Percentiles rank a stretch among this genome's conserved stretches.
phyloP scores from a whole-genome alignment of 2,113 vertebrate genomes.

The Cariama cristata region DNA sequence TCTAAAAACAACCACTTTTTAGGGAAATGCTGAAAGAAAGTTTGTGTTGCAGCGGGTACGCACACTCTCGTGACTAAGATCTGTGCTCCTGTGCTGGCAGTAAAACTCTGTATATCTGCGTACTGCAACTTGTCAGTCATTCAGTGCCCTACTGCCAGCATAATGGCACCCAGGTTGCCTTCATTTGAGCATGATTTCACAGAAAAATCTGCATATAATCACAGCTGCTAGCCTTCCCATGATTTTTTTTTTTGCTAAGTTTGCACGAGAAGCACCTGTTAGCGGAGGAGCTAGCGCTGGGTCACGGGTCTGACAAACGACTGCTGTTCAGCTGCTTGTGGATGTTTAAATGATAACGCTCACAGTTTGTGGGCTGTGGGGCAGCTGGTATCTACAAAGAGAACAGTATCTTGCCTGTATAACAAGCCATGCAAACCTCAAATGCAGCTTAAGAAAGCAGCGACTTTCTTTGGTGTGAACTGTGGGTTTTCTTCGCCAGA shows the following conservation, averaged over 20 bases:
- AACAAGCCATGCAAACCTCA: not conserved
- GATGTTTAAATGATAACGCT: not conserved
- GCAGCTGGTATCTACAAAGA: not conserved
- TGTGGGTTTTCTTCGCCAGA: not conserved
- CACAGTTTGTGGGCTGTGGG: not conserved
- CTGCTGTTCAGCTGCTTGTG: not conserved
- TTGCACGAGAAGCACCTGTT: not conserved
- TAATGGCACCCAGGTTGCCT: not conserved
- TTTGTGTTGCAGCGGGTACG: not conserved
- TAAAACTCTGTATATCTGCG: fast-evolving
- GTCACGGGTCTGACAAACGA: not conserved
- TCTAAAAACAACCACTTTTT: not conserved
- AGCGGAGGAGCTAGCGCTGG: not conserved
- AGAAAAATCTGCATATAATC: not conserved
- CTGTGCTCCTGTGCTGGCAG: not conserved
- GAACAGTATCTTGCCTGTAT: not conserved
- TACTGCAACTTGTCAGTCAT: fast-evolving
- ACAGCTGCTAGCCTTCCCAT: not conserved
- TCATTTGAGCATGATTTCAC: not conserved
- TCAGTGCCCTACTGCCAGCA: not conserved
- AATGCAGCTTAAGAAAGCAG: not conserved
- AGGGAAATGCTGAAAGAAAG: not conserved
- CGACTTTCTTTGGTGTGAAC: not conserved
- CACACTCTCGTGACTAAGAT: not conserved
- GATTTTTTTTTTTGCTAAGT: not conserved